These are phyloP conservation scores for Lithobates sylvaticus DNA, from an alignment of 2,797 vertebrate species.

Conservation along the genomic window DNA sequence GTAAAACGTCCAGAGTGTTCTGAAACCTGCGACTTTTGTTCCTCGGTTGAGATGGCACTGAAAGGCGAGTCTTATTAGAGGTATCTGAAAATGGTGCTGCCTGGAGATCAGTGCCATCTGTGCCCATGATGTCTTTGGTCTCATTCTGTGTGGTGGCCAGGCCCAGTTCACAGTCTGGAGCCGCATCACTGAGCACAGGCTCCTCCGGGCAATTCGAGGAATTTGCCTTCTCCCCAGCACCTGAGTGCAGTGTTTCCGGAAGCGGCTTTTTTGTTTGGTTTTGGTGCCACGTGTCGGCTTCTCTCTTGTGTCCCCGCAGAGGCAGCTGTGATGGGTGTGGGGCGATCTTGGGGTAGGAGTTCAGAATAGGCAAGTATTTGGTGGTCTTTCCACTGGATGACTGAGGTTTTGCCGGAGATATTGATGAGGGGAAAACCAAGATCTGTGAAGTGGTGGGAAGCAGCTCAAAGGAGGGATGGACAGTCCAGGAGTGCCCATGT, in stretches of 20 bases:
- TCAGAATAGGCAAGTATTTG: slow-evolving; percentile 81
- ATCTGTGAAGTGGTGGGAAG: not conserved
- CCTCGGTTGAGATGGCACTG: slow-evolving; percentile 53
- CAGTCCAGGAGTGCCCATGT: not conserved
- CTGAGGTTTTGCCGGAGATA: slow-evolving; percentile 68
- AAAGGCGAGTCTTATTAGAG: not conserved
- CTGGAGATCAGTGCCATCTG: not conserved
- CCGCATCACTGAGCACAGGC: not conserved
- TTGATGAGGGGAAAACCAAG: slow-evolving; percentile 64
- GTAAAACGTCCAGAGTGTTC: slow-evolving; percentile 90
- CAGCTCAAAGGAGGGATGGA: slow-evolving; percentile 30
- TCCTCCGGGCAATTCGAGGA: not conserved
- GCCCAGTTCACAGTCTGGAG: not conserved
- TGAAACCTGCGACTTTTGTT: slow-evolving; percentile 88
- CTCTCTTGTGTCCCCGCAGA: not conserved
- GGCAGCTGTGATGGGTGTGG: slow-evolving; percentile 77
- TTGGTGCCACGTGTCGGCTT: too few species aligned
- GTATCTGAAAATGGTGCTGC: not conserved
- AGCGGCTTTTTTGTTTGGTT: not conserved
- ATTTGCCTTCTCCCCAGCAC: slow-evolving; percentile 59
- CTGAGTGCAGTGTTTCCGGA: slow-evolving; percentile 64
- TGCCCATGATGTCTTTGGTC: not conserved
- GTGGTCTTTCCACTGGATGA: not conserved
- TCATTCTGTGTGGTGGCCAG: not conserved
- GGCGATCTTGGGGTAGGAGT: slow-evolving; percentile 88